Evolutionary conservation across 1,140 invertebrate species (phyloP).

Genomic region (Drosophila willistoni): DNA sequence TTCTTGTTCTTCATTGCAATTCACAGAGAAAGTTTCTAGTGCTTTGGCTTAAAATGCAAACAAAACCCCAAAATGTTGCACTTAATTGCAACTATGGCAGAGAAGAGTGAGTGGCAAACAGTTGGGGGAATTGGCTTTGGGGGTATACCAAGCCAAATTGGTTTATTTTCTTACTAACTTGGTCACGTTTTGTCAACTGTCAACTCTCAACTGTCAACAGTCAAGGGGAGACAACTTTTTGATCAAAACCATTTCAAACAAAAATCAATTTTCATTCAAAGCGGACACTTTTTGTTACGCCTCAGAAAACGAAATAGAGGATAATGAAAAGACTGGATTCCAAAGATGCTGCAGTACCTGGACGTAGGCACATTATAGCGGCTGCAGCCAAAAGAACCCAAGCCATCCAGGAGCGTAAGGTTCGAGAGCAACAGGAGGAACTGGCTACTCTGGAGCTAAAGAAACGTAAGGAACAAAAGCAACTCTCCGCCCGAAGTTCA

Average conservation of each 20-base stretch:
- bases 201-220: too few species aligned
- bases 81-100: conserved; percentile 68
- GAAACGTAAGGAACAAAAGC: background rate
- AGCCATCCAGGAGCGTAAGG: background rate
- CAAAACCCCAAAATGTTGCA: conserved; percentile 71
- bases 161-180: conserved; percentile 68
- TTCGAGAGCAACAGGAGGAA: background rate
- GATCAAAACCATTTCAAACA: background rate
- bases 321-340: background rate
- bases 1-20: background rate
- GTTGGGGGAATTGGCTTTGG: conserved; percentile 12
- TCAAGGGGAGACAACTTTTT: background rate
- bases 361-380: background rate
- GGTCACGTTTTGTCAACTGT: conserved; percentile 30
- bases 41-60: conserved; percentile 46
- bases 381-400: background rate
- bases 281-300: background rate
- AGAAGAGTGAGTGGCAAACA: background rate
- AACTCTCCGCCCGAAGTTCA: background rate
- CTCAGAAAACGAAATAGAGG: too few species aligned
- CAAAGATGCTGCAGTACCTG: background rate
- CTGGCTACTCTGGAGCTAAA: background rate
- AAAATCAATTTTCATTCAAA: background rate
- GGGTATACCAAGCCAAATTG: conserved; percentile 49
- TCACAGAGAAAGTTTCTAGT: conserved; percentile 13